Conservation (phyloP, 1,140 invertebrate species). For the Penaeus japonicus region DNA sequence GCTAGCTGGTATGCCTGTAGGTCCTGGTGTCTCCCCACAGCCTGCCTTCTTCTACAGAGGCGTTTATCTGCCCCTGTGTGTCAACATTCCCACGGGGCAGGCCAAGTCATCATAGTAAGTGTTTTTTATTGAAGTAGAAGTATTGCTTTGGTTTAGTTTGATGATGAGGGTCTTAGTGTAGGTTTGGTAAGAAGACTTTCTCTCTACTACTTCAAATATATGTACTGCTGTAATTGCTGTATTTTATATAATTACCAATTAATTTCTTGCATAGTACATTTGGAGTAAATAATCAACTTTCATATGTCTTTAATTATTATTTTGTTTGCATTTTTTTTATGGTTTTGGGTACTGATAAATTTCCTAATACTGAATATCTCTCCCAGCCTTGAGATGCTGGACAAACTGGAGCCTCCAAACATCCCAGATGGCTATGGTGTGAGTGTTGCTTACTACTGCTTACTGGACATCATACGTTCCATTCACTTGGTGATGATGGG, state of each 20-base stretch:
- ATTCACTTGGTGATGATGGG: conserved; percentile 72
- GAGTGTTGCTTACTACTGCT: conserved; percentile 89
- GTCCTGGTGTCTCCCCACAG: conserved; percentile 82
- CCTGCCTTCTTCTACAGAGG: conserved; percentile 92
- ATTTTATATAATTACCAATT: too few species aligned
- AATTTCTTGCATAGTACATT: too few species aligned
- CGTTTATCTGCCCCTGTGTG: conserved; percentile 87
- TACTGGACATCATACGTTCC: conserved; percentile 87
- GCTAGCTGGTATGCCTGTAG: conserved; percentile 74
- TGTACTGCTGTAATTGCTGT: too few species aligned
- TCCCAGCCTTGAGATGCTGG: conserved; percentile 90
- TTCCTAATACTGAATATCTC: not conserved
- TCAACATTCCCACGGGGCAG: conserved; percentile 83
- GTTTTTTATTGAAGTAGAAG: too few species aligned
- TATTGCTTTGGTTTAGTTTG: too few species aligned
- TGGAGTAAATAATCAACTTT: too few species aligned
- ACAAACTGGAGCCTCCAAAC: conserved; percentile 90
- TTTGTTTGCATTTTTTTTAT: too few species aligned
- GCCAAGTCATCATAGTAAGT: conserved; percentile 89
- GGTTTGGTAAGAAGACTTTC: too few species aligned
- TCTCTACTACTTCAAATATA: too few species aligned
- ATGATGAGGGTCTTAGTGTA: too few species aligned
- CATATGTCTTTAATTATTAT: too few species aligned
- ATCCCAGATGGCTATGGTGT: conserved; percentile 96
- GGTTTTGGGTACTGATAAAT: too few species aligned